Percentiles rank a stretch among this genome's conserved stretches.
phyloP scores from a whole-genome alignment of 2,797 vertebrate genomes.

The Dromococcyx pavoninus region DNA sequence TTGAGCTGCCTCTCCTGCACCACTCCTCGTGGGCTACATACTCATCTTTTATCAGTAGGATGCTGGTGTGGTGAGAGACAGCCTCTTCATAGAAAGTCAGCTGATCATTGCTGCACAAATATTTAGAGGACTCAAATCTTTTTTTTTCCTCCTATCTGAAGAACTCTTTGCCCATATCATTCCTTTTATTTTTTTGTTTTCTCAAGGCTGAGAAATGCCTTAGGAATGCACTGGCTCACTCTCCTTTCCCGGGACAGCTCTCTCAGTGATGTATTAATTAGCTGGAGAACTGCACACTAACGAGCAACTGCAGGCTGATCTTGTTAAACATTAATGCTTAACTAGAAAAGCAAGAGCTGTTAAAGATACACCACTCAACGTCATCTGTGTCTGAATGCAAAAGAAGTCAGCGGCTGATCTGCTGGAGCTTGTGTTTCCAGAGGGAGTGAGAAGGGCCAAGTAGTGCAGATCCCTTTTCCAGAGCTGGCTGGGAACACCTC shows the following conservation, averaged over 20 bases:
- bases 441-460: not conserved
- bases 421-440: not conserved
- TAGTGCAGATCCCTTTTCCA: not conserved
- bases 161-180: not conserved
- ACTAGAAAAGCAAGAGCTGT: conserved; percentile 70
- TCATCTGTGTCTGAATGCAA: conserved; percentile 41
- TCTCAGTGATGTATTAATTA: conserved; percentile 68
- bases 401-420: conserved; percentile 30
- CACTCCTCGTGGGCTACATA: not conserved
- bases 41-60: not conserved
- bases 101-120: not conserved
- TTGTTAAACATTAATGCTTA: conserved; percentile 76
- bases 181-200: not conserved
- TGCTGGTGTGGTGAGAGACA: not conserved
- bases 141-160: not conserved
- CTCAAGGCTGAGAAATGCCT: conserved; percentile 20
- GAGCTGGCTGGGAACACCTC: not conserved
- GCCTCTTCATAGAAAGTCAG: not conserved
- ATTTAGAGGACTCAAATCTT: not conserved
- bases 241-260: not conserved
- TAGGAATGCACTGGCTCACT: conserved; percentile 48
- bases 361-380: conserved; percentile 61
- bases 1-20: fast-evolving
- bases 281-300: conserved; percentile 55
- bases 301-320: conserved; percentile 64